A percentile compares a stretch with the other conserved stretches of the same genome.
Evolutionary conservation across 2,888 invertebrate genomes (phyloP).

Genomic region (Hetaerina titia): DNA sequence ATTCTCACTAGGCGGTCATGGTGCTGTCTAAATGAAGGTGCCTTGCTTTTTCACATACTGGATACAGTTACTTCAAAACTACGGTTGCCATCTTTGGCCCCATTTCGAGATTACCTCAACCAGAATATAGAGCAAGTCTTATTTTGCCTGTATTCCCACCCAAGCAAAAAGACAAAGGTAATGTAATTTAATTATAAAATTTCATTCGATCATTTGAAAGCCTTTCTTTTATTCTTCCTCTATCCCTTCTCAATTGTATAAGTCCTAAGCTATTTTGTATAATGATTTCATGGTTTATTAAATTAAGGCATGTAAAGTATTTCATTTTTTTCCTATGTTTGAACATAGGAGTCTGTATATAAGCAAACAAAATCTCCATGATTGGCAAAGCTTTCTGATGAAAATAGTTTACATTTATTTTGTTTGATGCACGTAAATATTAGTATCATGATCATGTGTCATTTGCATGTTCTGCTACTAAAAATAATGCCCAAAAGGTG

Average conservation of each 20-base stretch:
- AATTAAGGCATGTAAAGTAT: no score
- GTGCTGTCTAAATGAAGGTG: constrained; percentile 89
- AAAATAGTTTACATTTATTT: no score
- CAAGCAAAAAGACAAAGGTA: constrained; percentile 84
- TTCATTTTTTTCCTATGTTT: no score
- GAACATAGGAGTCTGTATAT: no score
- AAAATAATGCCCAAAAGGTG: no score
- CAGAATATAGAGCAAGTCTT: constrained; percentile 91
- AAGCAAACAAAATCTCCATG: no score
- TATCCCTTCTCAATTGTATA: not conserved
- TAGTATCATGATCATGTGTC: no score
- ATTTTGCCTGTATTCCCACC: constrained; percentile 92
- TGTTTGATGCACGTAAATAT: no score
- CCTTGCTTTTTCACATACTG: constrained; percentile 88
- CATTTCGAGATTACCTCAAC: constrained; percentile 84
- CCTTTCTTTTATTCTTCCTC: not conserved
- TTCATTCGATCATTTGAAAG: not conserved
- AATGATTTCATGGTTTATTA: no score
- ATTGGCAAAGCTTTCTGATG: no score
- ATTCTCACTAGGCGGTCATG: constrained; percentile 81
- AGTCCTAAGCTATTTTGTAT: no score
- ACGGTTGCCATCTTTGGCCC: constrained; percentile 83
- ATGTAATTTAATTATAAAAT: constrained; percentile 67
- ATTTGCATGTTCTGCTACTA: no score
- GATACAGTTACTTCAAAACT: constrained; percentile 86